Conservation (phyloP, 2,888 invertebrate genomes). For the Scaptomyza tumidula region DNA sequence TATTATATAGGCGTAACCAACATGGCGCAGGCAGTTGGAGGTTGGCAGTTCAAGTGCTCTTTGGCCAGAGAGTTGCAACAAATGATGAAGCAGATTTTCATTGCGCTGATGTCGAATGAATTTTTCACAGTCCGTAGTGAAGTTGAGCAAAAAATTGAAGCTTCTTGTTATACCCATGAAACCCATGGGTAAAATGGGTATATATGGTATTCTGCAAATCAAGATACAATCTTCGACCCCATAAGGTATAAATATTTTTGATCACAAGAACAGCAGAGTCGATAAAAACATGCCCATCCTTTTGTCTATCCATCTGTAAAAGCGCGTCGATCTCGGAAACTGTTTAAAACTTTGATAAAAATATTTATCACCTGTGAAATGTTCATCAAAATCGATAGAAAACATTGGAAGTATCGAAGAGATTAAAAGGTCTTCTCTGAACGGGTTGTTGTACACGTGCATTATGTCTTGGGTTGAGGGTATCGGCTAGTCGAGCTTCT, state of each 20-base stretch:
- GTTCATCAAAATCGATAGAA: not conserved
- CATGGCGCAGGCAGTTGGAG: constrained; percentile 62
- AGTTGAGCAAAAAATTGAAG: constrained; percentile 50
- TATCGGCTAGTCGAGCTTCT: not conserved
- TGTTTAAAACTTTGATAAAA: not conserved
- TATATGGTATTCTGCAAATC: not conserved
- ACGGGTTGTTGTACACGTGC: too few species aligned
- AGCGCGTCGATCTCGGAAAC: not conserved
- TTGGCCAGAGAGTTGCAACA: constrained; percentile 52
- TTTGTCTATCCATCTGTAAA: not conserved
- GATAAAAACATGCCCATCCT: too few species aligned
- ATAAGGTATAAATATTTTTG: too few species aligned
- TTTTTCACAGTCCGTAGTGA: constrained; percentile 71
- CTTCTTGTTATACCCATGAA: constrained; percentile 13
- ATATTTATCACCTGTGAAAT: not conserved
- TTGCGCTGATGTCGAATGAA: constrained; percentile 72
- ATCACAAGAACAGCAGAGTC: too few species aligned
- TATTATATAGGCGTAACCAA: constrained; percentile 68
- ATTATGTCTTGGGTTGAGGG: not conserved
- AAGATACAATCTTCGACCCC: not conserved
- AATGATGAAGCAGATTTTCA: constrained; percentile 67
- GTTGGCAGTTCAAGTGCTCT: constrained; percentile 60
- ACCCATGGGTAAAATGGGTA: not conserved
- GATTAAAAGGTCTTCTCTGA: not conserved
- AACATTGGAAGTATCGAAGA: not conserved